Conservation (phyloP, 2,797 vertebrate genomes). For the Potorous gilbertii region DNA sequence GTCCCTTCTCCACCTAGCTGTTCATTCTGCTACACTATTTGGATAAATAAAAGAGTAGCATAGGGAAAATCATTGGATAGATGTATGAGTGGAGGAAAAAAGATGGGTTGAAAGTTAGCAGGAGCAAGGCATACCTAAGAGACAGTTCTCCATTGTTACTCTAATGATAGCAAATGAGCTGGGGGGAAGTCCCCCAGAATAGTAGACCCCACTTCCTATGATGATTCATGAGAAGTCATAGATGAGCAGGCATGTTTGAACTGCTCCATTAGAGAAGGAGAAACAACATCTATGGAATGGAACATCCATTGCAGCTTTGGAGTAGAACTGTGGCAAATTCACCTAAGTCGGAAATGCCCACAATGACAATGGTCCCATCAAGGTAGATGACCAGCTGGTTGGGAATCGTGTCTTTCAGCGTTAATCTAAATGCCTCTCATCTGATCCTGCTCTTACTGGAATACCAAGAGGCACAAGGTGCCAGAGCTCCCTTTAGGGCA, state of each 20-base stretch:
- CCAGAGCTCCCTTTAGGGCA: slow-evolving; percentile 64
- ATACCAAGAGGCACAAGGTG: slow-evolving; percentile 27
- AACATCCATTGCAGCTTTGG: background rate
- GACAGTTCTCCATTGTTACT: background rate
- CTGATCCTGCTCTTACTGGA: slow-evolving; percentile 32
- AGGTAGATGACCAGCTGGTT: background rate
- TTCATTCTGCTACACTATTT: background rate
- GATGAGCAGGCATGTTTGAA: background rate
- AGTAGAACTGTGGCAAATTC: background rate
- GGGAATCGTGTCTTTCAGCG: accelerated
- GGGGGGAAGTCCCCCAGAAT: background rate
- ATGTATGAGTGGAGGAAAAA: background rate
- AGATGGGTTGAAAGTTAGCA: background rate
- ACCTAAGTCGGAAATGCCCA: accelerated
- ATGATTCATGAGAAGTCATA: background rate
- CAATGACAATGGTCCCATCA: accelerated
- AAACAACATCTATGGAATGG: background rate
- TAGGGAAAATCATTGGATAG: background rate
- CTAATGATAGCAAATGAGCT: background rate
- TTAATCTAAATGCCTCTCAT: slow-evolving; percentile 14
- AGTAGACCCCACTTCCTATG: background rate
- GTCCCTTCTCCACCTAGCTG: background rate
- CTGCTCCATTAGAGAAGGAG: background rate
- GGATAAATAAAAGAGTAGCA: background rate
- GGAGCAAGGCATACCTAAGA: background rate